Evolutionary conservation across 1,140 invertebrate genomes (phyloP).

Genomic region (Drosophila yakuba): DNA sequence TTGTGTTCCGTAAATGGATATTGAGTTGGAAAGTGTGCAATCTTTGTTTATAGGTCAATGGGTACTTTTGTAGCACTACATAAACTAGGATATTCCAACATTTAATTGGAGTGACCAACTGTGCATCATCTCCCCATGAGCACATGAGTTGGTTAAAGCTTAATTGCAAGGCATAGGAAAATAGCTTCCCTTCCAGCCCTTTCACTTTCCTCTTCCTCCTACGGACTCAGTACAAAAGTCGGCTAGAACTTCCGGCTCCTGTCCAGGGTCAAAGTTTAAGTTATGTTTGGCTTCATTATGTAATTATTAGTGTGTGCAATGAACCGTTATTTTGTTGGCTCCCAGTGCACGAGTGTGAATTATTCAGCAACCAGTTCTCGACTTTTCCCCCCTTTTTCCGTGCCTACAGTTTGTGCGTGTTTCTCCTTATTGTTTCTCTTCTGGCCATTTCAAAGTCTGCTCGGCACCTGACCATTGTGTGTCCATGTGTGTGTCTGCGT

Average conservation of each 20-base stretch:
- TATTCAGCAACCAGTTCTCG: constrained; percentile 56
- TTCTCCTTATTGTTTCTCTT: constrained; percentile 24
- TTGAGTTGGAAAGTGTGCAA: constrained; percentile 4
- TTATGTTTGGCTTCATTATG: constrained; percentile 71
- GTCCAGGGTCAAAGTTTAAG: constrained; percentile 57
- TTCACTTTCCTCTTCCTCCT: neutral
- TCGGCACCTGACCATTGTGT: constrained; percentile 26
- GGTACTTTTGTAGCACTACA: neutral
- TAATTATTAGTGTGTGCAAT: constrained; percentile 81
- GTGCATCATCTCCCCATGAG: neutral
- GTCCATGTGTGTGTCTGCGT: constrained; percentile 25
- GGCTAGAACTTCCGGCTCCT: constrained; percentile 16
- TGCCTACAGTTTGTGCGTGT: neutral
- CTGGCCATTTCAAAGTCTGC: constrained; percentile 44
- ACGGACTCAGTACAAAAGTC: constrained; percentile 16
- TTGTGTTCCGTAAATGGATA: neutral
- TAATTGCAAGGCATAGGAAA: neutral
- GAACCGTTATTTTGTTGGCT: constrained; percentile 67
- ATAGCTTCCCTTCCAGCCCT: neutral
- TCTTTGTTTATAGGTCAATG: constrained; percentile 33
- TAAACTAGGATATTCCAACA: neutral
- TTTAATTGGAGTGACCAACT: constrained; percentile 13
- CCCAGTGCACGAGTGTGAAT: constrained; percentile 56
- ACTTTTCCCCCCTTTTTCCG: neutral
- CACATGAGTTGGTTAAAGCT: constrained; percentile 13